A percentile compares a stretch with the other conserved stretches of the same genome.
Evolutionary conservation across 1,140 invertebrate genomes (phyloP).

Genomic region (Trypoxylus dichotomus): DNA sequence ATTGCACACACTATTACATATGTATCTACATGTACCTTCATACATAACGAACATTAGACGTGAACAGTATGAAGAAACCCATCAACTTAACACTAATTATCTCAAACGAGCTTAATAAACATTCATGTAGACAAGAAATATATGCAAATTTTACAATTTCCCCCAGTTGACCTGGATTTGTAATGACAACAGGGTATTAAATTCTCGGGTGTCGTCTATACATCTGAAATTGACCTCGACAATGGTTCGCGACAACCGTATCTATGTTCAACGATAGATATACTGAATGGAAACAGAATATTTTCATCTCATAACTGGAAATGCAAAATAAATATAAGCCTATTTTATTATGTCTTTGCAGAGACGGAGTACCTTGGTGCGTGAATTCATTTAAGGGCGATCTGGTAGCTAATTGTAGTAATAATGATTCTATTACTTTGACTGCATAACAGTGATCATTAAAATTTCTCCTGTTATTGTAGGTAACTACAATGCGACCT

Average conservation of each 20-base stretch:
- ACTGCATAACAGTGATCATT: too few species aligned
- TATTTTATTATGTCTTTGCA: too few species aligned
- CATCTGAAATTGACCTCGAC: conserved; percentile 12
- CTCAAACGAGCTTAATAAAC: not conserved
- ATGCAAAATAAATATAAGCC: too few species aligned
- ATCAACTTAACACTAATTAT: not conserved
- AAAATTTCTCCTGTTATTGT: too few species aligned
- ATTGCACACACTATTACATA: not conserved
- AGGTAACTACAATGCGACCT: too few species aligned
- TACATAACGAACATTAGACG: not conserved
- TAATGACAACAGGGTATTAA: conserved; percentile 13
- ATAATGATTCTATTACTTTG: too few species aligned
- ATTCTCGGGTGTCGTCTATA: not conserved
- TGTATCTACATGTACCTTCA: not conserved
- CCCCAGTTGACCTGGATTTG: not conserved
- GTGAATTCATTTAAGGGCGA: too few species aligned
- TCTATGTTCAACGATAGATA: not conserved
- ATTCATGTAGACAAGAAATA: conserved; percentile 21
- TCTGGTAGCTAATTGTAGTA: too few species aligned
- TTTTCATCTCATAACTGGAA: not conserved
- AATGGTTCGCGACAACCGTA: not conserved
- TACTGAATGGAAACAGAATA: not conserved
- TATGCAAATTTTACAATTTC: not conserved
- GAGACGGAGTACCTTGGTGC: too few species aligned
- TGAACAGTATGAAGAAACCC: not conserved